A percentile compares a stretch with the other conserved stretches of the same genome.
Evolutionary conservation across 1,140 invertebrate genomes (phyloP).

Genomic region (Battus philenor): DNA sequence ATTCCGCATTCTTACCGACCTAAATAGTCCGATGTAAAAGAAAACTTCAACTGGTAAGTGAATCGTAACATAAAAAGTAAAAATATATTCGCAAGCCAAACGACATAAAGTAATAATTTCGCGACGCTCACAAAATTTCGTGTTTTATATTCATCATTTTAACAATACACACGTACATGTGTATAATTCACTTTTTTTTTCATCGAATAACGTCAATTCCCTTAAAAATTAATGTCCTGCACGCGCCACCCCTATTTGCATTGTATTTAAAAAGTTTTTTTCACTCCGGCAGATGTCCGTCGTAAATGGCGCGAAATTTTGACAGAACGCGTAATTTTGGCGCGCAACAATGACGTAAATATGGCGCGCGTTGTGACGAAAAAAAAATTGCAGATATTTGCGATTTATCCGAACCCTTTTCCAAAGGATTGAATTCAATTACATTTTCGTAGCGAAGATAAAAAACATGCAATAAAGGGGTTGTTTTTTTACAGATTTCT

Average conservation of each 20-base stretch:
- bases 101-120: too few relatives aligned
- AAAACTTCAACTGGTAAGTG: too few relatives aligned
- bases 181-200: slow-evolving; percentile 38
- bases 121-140: too few relatives aligned
- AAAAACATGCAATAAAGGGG: slow-evolving; percentile 59
- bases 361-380: slow-evolving; percentile 30
- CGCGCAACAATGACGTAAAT: slow-evolving; percentile 55
- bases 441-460: slow-evolving; percentile 30
- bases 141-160: too few relatives aligned
- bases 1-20: too few relatives aligned
- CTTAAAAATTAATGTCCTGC: slow-evolving; percentile 72
- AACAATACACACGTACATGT: background rate
- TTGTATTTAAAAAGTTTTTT: slow-evolving; percentile 58
- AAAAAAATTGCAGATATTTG: slow-evolving; percentile 60
- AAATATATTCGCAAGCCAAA: too few relatives aligned
- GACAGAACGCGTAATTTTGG: slow-evolving; percentile 68
- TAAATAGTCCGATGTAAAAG: too few relatives aligned
- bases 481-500: slow-evolving; percentile 58
- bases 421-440: slow-evolving; percentile 73
- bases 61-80: too few relatives aligned
- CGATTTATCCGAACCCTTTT: slow-evolving; percentile 65
- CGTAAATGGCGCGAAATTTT: slow-evolving; percentile 73
- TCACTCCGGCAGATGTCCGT: slow-evolving; percentile 59
- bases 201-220: slow-evolving; percentile 61
- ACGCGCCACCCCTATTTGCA: slow-evolving; percentile 65